Percentiles rank a stretch among this genome's conserved stretches.
phyloP scores from a whole-genome alignment of 1,140 invertebrate genomes.

The Brachionus sp. region DNA sequence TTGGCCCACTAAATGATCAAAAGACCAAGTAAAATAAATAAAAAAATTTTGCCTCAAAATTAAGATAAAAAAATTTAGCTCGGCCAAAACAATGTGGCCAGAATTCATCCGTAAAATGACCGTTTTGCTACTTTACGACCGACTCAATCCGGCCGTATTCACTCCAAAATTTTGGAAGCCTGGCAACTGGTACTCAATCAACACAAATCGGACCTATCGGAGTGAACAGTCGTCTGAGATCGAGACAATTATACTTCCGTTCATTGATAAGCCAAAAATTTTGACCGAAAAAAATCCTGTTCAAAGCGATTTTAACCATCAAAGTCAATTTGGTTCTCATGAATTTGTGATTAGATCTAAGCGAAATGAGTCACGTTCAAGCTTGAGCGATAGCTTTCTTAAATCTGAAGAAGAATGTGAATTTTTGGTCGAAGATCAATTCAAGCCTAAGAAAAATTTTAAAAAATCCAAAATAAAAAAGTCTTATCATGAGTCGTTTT shows the following conservation, averaged over 20 bases:
- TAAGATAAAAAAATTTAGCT: not conserved
- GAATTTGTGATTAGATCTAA: constrained; percentile 38
- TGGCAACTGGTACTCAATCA: not conserved
- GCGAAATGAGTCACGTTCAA: not conserved
- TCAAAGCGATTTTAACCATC: not conserved
- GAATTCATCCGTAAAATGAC: constrained; percentile 44
- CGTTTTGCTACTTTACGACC: not conserved
- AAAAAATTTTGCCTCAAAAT: too few relatives aligned
- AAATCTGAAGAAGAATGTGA: not conserved
- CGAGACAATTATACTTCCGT: not conserved
- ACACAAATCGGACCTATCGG: not conserved
- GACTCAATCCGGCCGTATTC: not conserved
- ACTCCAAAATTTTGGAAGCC: constrained; percentile 12
- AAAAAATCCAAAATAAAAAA: not conserved
- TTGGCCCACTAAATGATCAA: not conserved
- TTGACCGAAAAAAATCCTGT: not conserved
- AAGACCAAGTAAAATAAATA: not conserved
- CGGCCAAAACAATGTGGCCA: constrained; percentile 35
- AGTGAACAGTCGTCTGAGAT: not conserved
- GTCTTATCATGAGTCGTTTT: not conserved
- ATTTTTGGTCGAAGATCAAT: not conserved
- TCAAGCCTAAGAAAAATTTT: not conserved
- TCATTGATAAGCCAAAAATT: not conserved
- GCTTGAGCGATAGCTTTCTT: not conserved
- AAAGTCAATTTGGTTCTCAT: constrained; percentile 20